These are phyloP conservation scores for Heliconius hortense DNA, from an alignment of 2,888 invertebrate species.

Conservation along the genomic window DNA sequence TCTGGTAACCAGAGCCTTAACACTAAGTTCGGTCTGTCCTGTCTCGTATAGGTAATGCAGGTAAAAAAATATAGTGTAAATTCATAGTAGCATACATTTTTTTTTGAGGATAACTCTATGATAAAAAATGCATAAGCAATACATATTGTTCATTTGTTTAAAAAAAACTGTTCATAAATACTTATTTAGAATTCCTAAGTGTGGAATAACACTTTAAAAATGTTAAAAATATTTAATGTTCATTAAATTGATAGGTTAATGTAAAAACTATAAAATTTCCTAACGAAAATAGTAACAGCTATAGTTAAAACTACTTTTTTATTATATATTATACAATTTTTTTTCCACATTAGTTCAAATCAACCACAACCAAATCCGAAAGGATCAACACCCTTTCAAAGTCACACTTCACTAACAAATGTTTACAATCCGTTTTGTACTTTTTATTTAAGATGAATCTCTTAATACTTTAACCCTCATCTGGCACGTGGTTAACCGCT, in stretches of 20 bases:
- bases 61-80: too few relatives aligned
- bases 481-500: slow-evolving; percentile 67
- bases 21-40: neutral
- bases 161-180: too few relatives aligned
- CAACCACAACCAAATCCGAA: neutral
- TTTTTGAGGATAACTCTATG: too few relatives aligned
- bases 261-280: neutral
- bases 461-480: slow-evolving; percentile 60
- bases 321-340: neutral
- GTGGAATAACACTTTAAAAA: too few relatives aligned
- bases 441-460: slow-evolving; percentile 22
- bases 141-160: too few relatives aligned
- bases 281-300: neutral
- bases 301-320: neutral
- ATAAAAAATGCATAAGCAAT: too few relatives aligned
- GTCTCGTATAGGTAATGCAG: too few relatives aligned
- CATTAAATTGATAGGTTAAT: too few relatives aligned
- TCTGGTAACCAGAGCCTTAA: neutral
- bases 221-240: too few relatives aligned
- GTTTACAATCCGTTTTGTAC: slow-evolving; percentile 5
- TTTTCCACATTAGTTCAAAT: neutral
- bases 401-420: slow-evolving; percentile 17
- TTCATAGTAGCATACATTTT: too few relatives aligned
- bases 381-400: slow-evolving; percentile 3
- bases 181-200: too few relatives aligned